A percentile compares a stretch with the other conserved stretches of the same genome.
These are phyloP conservation scores for Phainopepla nitens DNA, from an alignment of 2,113 vertebrate species.

Conservation along the genomic window DNA sequence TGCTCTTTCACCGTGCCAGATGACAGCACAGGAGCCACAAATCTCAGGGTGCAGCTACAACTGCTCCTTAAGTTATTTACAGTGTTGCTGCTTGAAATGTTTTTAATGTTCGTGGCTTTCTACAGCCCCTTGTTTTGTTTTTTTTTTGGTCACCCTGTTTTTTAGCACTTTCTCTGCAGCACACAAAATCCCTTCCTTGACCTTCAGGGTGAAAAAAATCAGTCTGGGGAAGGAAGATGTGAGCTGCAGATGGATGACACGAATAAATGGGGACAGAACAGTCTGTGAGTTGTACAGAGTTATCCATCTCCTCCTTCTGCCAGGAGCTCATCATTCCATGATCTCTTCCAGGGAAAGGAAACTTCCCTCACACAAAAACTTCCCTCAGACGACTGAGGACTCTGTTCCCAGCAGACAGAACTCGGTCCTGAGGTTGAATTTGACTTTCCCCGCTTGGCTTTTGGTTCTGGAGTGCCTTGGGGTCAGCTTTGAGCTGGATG, in stretches of 20 bases:
- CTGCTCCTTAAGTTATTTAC: neutral
- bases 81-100: neutral
- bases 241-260: neutral
- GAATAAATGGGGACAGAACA: neutral
- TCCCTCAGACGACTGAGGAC: neutral
- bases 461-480: neutral
- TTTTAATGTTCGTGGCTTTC: neutral
- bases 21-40: neutral
- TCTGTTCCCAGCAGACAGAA: neutral
- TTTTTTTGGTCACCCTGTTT: accelerated
- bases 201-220: neutral
- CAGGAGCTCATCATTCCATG: neutral
- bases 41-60: neutral
- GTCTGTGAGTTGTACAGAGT: neutral
- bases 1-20: neutral
- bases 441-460: neutral
- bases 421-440: accelerated
- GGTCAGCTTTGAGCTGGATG: neutral
- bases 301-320: neutral
- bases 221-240: neutral
- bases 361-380: neutral
- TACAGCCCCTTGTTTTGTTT: neutral
- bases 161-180: neutral
- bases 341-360: neutral
- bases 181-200: neutral